phyloP scores from a whole-genome alignment of 2,888 invertebrate species.

The Laspeyria flexula region DNA sequence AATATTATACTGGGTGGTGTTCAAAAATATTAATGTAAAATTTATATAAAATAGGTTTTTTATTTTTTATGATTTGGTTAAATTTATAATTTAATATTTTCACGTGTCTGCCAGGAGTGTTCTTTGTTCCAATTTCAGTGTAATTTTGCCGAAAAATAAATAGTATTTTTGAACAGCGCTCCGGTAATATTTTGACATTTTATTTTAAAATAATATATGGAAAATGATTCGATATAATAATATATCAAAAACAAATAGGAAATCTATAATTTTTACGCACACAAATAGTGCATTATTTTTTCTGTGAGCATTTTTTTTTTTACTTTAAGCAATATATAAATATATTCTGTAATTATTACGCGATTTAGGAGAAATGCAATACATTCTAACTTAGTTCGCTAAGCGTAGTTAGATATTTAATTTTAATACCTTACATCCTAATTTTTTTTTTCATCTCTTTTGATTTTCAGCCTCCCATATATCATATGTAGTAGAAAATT shows the following conservation, averaged over 20 bases:
- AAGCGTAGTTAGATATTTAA: conserved; percentile 70
- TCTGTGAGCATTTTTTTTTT: conserved; percentile 59
- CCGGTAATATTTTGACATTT: conserved; percentile 32
- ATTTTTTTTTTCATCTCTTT: conserved; percentile 49
- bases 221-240: conserved; percentile 33
- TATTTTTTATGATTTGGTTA: too few species aligned
- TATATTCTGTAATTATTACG: conserved; percentile 52
- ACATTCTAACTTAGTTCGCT: conserved; percentile 70
- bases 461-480: conserved; percentile 46
- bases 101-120: background rate
- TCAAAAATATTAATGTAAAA: conserved; percentile 27
- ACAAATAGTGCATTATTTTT: conserved; percentile 62
- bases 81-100: too few species aligned
- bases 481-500: too few species aligned
- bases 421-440: conserved; percentile 58
- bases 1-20: conserved; percentile 18
- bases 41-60: too few species aligned
- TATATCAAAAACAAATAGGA: conserved; percentile 39
- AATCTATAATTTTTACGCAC: conserved; percentile 56
- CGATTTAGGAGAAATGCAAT: conserved; percentile 71
- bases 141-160: background rate
- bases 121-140: background rate
- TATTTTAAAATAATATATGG: conserved; percentile 21
- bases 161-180: conserved; percentile 29
- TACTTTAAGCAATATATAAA: conserved; percentile 48